phyloP scores from a whole-genome alignment of 2,113 vertebrate species.

The Edolisoma coerulescens region DNA sequence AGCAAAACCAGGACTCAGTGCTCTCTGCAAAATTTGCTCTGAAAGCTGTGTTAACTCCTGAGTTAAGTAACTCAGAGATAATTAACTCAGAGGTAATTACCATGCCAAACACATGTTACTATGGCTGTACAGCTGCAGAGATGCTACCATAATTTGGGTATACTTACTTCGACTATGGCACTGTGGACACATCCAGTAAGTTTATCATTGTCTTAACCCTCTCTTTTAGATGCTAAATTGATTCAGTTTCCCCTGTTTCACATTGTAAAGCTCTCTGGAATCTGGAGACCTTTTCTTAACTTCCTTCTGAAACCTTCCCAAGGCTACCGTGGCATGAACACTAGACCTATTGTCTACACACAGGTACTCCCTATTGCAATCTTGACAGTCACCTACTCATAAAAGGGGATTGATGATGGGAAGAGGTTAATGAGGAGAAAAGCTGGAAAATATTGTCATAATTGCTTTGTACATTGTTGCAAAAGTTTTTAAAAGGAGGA shows the following conservation, averaged over 20 bases:
- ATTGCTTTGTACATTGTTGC: not conserved
- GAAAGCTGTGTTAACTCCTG: not conserved
- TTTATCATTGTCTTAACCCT: not conserved
- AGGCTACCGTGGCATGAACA: not conserved
- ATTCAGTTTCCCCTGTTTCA: not conserved
- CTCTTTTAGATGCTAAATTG: not conserved
- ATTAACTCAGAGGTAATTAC: not conserved
- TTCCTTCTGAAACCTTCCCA: not conserved
- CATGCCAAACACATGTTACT: not conserved
- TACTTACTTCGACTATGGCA: not conserved
- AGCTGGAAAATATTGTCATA: not conserved
- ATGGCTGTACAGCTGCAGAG: not conserved
- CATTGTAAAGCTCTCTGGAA: not conserved
- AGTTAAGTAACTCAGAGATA: not conserved
- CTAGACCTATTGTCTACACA: not conserved
- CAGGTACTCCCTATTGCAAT: not conserved
- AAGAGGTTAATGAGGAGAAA: not conserved
- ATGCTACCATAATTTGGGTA: not conserved
- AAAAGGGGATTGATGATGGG: not conserved
- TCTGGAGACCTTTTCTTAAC: not conserved
- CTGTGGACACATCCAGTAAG: not conserved
- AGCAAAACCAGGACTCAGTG: not conserved
- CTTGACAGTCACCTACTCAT: not conserved
- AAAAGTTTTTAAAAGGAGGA: not conserved
- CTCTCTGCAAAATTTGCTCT: not conserved